Conservation (phyloP, 2,888 invertebrate genomes). For the Hydroisotoma schaefferi region DNA sequence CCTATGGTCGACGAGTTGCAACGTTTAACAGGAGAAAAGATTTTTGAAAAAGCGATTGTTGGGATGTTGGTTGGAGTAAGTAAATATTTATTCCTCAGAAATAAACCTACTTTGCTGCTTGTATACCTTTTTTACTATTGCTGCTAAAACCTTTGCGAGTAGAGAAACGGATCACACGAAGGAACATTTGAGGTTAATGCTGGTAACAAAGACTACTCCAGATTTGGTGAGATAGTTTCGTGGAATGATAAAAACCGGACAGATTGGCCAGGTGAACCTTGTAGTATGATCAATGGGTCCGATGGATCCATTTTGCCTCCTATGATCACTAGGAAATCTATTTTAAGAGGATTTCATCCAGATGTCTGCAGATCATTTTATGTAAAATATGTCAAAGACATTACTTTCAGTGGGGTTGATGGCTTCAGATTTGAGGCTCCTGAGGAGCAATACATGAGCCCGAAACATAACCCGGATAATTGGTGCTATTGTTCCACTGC, state of each 20-base stretch:
- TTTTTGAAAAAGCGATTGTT: slow-evolving; percentile 13
- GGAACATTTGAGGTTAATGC: slow-evolving; percentile 24
- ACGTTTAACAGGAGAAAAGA: slow-evolving; percentile 14
- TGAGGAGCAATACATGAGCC: slow-evolving; percentile 13
- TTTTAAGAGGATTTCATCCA: slow-evolving; percentile 23
- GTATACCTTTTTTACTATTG: no score
- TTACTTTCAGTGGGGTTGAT: slow-evolving; percentile 19
- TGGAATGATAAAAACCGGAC: slow-evolving; percentile 21
- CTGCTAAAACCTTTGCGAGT: background rate
- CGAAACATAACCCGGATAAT: slow-evolving; percentile 22
- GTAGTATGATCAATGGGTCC: slow-evolving; percentile 26
- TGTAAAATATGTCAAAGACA: slow-evolving; percentile 18
- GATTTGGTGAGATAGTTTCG: slow-evolving; percentile 19
- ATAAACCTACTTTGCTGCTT: background rate
- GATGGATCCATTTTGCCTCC: slow-evolving; percentile 28
- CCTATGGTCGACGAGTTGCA: slow-evolving; percentile 24
- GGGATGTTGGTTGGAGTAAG: slow-evolving; percentile 22
- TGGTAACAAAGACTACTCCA: slow-evolving; percentile 22
- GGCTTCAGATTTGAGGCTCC: slow-evolving; percentile 29
- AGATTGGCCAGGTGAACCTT: slow-evolving; percentile 25
- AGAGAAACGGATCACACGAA: slow-evolving; percentile 15
- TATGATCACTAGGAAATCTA: slow-evolving; percentile 17
- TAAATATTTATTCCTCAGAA: background rate
- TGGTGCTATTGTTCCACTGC: slow-evolving; percentile 22
- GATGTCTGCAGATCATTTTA: slow-evolving; percentile 31